A percentile compares a stretch with the other conserved stretches of the same genome.
Evolutionary conservation across 92 coral and sea anemone species (phyloP).

Genomic region (Scolanthus callimorphus): DNA sequence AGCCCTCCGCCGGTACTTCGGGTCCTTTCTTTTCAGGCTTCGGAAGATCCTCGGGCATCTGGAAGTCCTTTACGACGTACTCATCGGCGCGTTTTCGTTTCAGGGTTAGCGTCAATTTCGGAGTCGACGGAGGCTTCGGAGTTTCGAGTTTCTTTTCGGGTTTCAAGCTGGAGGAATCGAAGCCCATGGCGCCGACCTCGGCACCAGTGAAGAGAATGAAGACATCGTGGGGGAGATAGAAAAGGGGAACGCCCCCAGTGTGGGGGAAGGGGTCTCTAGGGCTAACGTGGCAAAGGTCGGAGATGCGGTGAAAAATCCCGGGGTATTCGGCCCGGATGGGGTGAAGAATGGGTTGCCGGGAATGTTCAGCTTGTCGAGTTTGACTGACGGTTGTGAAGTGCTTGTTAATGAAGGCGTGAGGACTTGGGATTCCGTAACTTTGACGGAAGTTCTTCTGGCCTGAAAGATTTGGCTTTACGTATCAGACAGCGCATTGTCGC

Average conservation of each 20-base stretch:
- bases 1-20: neutral
- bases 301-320: constrained; percentile 57
- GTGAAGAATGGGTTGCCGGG: constrained; percentile 77
- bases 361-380: constrained; percentile 61
- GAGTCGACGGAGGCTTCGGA: constrained; percentile 64
- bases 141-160: constrained; percentile 73
- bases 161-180: constrained; percentile 24
- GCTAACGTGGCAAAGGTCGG: constrained; percentile 55
- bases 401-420: constrained; percentile 26
- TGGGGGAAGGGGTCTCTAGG: constrained; percentile 91
- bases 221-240: constrained; percentile 69
- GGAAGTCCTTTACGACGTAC: constrained; percentile 85
- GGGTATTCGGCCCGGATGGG: constrained; percentile 77
- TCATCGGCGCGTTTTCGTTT: constrained; percentile 88
- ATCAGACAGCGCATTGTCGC: constrained; percentile 93
- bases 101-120: constrained; percentile 70
- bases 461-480: constrained; percentile 81
- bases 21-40: constrained; percentile 8
- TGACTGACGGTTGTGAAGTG: constrained; percentile 43
- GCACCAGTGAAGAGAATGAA: constrained; percentile 53
- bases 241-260: constrained; percentile 74
- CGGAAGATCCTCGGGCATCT: constrained; percentile 54
- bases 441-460: constrained; percentile 73
- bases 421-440: constrained; percentile 30
- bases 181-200: constrained; percentile 22